Conservation (phyloP, 2,113 vertebrate genomes). For the Solea solea region DNA sequence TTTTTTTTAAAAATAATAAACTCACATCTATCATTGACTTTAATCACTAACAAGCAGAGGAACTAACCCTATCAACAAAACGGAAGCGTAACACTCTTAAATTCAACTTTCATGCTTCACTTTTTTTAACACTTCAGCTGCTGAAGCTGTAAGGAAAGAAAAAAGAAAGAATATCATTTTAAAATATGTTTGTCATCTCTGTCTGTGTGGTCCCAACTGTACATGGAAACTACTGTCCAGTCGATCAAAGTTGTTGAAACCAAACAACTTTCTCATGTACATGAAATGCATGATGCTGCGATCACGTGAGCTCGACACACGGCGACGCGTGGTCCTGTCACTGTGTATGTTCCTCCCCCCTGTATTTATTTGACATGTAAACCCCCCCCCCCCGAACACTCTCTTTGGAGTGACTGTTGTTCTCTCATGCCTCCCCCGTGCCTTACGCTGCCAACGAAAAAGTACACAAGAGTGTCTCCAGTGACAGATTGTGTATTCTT, state of each 20-base stretch:
- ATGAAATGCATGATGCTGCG: constrained; percentile 89
- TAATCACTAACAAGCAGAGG: too few relatives aligned
- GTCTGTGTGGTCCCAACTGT: constrained; percentile 92
- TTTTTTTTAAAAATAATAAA: too few relatives aligned
- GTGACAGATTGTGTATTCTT: constrained; percentile 85
- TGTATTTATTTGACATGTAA: constrained; percentile 55
- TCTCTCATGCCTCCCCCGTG: constrained; percentile 52
- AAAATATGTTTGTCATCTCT: constrained; percentile 93
- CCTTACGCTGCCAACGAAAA: constrained; percentile 74
- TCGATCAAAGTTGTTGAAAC: constrained; percentile 86
- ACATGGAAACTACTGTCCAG: constrained; percentile 92
- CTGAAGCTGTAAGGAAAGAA: constrained; percentile 53
- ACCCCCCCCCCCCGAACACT: constrained; percentile 47
- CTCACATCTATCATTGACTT: too few relatives aligned
- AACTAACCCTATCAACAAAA: too few relatives aligned
- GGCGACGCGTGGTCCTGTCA: constrained; percentile 45
- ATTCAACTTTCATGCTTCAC: background rate
- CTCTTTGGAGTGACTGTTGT: constrained; percentile 51
- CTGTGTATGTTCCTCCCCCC: constrained; percentile 42
- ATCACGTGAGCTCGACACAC: constrained; percentile 68
- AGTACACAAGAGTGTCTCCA: constrained; percentile 82
- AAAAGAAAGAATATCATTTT: constrained; percentile 97
- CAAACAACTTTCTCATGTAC: constrained; percentile 92
- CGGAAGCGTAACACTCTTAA: too few relatives aligned
- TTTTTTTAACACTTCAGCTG: background rate